A percentile compares a stretch with the other conserved stretches of the same genome.
Evolutionary conservation across 2,888 invertebrate species (phyloP).

Genomic region (Matsumyia berberina): DNA sequence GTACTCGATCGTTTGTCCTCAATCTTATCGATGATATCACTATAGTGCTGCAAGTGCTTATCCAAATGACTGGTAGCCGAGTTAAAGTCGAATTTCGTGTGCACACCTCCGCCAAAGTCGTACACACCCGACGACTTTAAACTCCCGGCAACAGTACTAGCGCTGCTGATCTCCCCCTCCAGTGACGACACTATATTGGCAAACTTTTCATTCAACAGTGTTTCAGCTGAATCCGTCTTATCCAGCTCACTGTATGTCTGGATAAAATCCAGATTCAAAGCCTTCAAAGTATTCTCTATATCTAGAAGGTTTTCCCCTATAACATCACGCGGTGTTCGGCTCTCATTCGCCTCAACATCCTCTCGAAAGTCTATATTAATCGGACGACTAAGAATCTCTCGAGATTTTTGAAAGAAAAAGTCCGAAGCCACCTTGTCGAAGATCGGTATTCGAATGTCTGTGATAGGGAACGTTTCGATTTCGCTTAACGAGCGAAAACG

Average conservation of each 20-base stretch:
- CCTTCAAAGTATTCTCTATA: conserved; percentile 84
- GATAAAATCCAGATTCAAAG: conserved; percentile 84
- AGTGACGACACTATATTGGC: conserved; percentile 81
- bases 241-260: conserved; percentile 84
- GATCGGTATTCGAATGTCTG: conserved; percentile 86
- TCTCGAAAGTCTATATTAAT: conserved; percentile 81
- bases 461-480: conserved; percentile 84
- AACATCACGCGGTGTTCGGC: conserved; percentile 80
- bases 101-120: conserved; percentile 82
- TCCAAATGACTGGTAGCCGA: conserved; percentile 83
- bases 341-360: conserved; percentile 68
- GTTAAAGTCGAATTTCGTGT: conserved; percentile 82
- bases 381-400: conserved; percentile 88
- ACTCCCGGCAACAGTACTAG: conserved; percentile 79
- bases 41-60: conserved; percentile 82
- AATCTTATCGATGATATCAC: conserved; percentile 77
- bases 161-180: conserved; percentile 83
- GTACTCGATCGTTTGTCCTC: conserved; percentile 84
- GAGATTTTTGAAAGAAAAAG: conserved; percentile 90
- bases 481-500: conserved; percentile 86
- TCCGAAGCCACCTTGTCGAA: conserved; percentile 91
- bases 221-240: conserved; percentile 84
- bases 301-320: conserved; percentile 84
- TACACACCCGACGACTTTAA: conserved; percentile 82
- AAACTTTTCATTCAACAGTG: conserved; percentile 83